Evolutionary conservation across 2,113 vertebrate species (phyloP).

Genomic region (Centrocercus urophasianus): DNA sequence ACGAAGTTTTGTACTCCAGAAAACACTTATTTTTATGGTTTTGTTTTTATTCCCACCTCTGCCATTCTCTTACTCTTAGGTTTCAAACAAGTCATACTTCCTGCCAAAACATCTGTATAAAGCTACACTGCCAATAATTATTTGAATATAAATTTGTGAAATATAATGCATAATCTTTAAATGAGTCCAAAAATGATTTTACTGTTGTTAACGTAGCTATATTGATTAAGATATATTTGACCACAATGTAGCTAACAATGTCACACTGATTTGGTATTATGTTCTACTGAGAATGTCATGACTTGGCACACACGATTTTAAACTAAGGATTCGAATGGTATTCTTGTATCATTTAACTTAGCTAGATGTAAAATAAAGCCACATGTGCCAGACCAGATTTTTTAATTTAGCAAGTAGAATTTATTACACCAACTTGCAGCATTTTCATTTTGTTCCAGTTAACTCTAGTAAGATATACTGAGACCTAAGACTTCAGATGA

Average conservation of each 20-base stretch:
- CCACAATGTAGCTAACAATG: background rate
- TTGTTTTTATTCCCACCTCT: background rate
- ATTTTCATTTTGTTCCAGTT: background rate
- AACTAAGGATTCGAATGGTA: background rate
- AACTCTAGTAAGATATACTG: background rate
- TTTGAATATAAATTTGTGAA: background rate
- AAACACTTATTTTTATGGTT: background rate
- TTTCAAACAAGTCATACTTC: background rate
- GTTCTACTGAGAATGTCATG: background rate
- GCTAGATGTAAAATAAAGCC: background rate
- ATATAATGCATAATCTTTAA: background rate
- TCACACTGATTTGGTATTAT: background rate
- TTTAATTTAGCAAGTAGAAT: background rate
- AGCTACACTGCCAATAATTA: background rate
- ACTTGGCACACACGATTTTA: background rate
- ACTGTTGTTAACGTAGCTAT: background rate
- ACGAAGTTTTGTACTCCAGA: background rate
- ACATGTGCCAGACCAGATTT: background rate
- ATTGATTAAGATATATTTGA: background rate
- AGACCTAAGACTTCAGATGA: background rate
- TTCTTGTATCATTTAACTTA: background rate
- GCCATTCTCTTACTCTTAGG: background rate
- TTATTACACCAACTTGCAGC: background rate
- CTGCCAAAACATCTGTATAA: background rate
- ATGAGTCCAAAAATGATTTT: background rate